These are phyloP conservation scores for Sipha flava DNA, from an alignment of 1,140 invertebrate genomes.

Conservation along the genomic window DNA sequence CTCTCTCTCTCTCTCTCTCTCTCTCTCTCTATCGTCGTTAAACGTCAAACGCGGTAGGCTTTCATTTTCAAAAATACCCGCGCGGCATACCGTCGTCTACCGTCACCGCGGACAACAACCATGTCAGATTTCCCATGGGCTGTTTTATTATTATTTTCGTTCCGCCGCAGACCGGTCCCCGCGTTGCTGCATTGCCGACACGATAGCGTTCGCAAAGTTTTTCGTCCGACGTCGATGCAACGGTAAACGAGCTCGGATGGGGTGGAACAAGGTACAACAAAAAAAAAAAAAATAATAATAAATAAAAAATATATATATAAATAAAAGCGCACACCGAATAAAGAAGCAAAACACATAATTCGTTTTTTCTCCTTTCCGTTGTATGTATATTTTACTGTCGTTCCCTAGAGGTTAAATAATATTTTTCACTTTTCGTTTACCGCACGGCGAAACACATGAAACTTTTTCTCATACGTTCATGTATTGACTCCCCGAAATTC, in stretches of 20 bases:
- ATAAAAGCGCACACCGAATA: no score
- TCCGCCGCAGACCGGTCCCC: neutral
- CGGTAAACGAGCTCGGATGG: no score
- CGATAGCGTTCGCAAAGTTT: neutral
- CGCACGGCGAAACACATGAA: neutral
- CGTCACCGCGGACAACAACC: neutral
- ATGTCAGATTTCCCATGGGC: constrained; percentile 18
- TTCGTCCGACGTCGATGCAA: neutral
- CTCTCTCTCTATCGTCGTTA: no score
- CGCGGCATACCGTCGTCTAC: no score
- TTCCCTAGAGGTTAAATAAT: neutral
- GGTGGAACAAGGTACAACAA: no score
- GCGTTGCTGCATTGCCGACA: neutral
- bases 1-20: no score
- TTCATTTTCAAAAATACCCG: neutral
- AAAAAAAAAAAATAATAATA: no score
- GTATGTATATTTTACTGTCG: neutral
- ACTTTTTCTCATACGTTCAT: no score
- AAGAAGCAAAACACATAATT: neutral
- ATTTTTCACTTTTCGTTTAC: constrained; percentile 2
- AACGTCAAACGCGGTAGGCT: constrained; percentile 12
- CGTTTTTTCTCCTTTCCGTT: neutral
- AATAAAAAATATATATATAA: no score
- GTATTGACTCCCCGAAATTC: no score
- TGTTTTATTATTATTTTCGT: neutral